Conservation (phyloP, 1,140 invertebrate genomes). For the Habropoda laboriosa region DNA sequence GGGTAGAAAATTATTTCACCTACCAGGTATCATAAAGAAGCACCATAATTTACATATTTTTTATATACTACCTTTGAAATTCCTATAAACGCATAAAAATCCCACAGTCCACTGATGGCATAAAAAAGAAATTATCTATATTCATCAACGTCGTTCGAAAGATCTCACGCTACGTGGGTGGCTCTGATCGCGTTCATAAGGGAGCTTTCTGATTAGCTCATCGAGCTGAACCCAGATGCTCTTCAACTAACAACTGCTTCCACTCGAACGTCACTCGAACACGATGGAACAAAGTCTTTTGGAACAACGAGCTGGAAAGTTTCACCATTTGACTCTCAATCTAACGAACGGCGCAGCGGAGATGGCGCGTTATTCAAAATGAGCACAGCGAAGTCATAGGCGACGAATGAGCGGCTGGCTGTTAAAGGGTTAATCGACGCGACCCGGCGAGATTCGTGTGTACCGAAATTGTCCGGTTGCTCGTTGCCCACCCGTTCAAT, state of each 20-base stretch:
- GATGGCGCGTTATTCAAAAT: slow-evolving; percentile 3
- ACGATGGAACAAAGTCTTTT: neutral
- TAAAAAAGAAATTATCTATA: too few species aligned
- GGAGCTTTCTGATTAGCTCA: too few species aligned
- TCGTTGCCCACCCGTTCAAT: slow-evolving; percentile 25
- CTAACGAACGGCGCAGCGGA: slow-evolving; percentile 5
- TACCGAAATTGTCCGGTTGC: slow-evolving; percentile 40
- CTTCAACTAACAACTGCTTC: neutral
- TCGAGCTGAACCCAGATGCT: too few species aligned
- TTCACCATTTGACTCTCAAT: slow-evolving; percentile 20
- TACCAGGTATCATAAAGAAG: too few species aligned
- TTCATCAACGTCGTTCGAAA: too few species aligned
- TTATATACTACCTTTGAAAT: too few species aligned
- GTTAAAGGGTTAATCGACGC: slow-evolving; percentile 41
- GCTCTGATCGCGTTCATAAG: too few species aligned
- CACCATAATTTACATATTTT: too few species aligned
- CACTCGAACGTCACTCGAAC: neutral
- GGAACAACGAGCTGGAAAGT: neutral
- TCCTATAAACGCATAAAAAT: too few species aligned
- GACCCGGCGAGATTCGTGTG: slow-evolving; percentile 35
- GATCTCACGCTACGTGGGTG: too few species aligned
- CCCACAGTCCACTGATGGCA: too few species aligned
- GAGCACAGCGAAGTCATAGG: slow-evolving; percentile 38
- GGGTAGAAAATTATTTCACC: too few species aligned
- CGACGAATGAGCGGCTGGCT: slow-evolving; percentile 26